Evolutionary conservation across 2,888 invertebrate genomes (phyloP), one percentile per base, ranked within the genome.

Genomic region (Erebia aethiops): DNA sequence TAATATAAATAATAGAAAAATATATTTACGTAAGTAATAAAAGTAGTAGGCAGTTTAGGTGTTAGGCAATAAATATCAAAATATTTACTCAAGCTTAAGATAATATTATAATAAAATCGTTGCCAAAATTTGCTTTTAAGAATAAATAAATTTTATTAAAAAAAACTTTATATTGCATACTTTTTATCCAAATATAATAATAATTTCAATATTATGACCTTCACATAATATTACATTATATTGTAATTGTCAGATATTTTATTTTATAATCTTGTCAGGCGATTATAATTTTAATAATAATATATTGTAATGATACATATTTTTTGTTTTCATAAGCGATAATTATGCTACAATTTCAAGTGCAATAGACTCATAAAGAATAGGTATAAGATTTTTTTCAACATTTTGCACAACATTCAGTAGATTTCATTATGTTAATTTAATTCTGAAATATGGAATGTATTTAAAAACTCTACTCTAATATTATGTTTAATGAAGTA

Each of bases 41-140:
- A 9, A n/a, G 18, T 26, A 35, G 54, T 35, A 58, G n/a, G n/a
- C n/a, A n/a, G 56, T 57, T 16, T 65, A 54, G 26, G 49, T 21
- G 49, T 49, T 66, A 56, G 26, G 46, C 21, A 41, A 54, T 65
- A 35, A 46, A 16, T 46, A 54, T 21, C 18, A n/a, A 65, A 41
- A 67, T 58, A 67, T 67, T 35, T 67, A 67, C 46, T 49, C 67
- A 49, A 7, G 9, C 14, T 58, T 43, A n/a, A 26, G 46, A 18
- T 54, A 56, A 21, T 43, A 49, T 43, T 18, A 52, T 43, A 46
- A 18, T 18, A 11, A 64, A 70, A 70, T 65, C 65, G 60, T 52
- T 65, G 70, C 65, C 69, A 70, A 69, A 68, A 69, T 56, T 60
- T 69, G 64, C 58, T 57, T 69, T 64, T 69, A 64, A 69, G 51